Percentiles rank a stretch among this genome's conserved stretches.
Evolutionary conservation across 2,797 vertebrate genomes (phyloP).

Genomic region (Thaleichthys pacificus): DNA sequence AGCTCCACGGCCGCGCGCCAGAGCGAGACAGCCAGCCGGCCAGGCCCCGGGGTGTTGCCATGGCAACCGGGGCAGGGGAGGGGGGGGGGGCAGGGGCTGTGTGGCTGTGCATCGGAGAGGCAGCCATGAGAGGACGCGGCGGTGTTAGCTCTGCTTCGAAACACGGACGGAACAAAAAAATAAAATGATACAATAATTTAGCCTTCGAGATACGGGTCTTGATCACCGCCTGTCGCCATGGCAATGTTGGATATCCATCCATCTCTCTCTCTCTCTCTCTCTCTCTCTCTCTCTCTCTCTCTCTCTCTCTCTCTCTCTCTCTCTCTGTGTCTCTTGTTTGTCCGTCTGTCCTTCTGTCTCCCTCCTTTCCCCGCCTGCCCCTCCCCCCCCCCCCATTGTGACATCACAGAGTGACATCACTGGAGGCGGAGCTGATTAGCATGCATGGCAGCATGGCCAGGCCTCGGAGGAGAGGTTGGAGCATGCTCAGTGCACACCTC

Average conservation of each 20-base stretch:
- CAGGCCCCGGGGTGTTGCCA: conserved; percentile 74
- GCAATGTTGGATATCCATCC: background rate
- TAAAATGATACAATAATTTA: too few relatives aligned
- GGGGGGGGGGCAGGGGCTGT: too few relatives aligned
- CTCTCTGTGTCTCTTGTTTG: conserved; percentile 49
- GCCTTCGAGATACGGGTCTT: too few relatives aligned
- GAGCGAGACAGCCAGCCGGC: conserved; percentile 54
- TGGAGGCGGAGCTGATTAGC: conserved; percentile 69
- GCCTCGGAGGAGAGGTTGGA: conserved; percentile 58
- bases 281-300: conserved; percentile 31
- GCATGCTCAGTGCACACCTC: conserved; percentile 64
- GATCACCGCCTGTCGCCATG: too few relatives aligned
- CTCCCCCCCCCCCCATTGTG: conserved; percentile 50
- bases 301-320: conserved; percentile 16
- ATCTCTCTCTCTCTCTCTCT: background rate
- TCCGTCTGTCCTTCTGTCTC: background rate
- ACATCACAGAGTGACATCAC: conserved; percentile 74
- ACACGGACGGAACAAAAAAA: too few relatives aligned
- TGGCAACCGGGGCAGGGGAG: conserved; percentile 63
- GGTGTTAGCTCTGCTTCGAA: conserved; percentile 46
- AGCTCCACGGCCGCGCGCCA: background rate
- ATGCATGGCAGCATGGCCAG: conserved; percentile 66
- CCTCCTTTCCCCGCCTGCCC: conserved; percentile 18
- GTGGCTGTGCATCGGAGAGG: too few relatives aligned
- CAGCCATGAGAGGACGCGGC: too few relatives aligned